Evolutionary conservation across 2,888 invertebrate species (phyloP), one percentile per base, ranked within the genome.

Genomic region (Belgica antarctica): DNA sequence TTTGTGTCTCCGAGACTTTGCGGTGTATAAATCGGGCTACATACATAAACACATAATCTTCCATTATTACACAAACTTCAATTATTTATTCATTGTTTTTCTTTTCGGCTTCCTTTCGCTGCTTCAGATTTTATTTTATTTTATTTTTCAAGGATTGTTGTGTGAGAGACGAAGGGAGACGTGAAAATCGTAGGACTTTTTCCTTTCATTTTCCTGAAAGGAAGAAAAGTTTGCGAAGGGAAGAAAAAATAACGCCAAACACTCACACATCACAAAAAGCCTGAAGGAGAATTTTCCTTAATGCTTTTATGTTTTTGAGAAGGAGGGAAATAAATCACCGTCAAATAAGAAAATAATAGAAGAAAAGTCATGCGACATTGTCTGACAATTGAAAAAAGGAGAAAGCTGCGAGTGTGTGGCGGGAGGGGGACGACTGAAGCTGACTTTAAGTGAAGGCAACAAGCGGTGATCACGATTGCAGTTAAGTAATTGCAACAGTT

Each of bases 71-170:
- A 59, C 41, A 22, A 34, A 34, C 68, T 69, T 69, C 68, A 69
- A 69, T 69, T 69, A 69, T 69, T 66, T 69, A 69, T 69, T 69
- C 68, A 69, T 69, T 69, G 57, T 57, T 66, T 52, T 62, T 36
- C 62, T 46, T 41, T 63, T 34, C 25, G n/a, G n/a, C n/a, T 25
- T 41, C 41, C 12, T 27, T 25, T 41, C 15, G 17, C 19, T n/a
- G 15, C 41, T 7, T 27, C 5, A 7, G 41, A 41, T 62, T 27
- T 61, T 24, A 27, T 27, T n/a, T 22, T 31, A 5, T 17, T 62
- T 27, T 31, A 27, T 15, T 62, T 62, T 8, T 25, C 17, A 19
- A 62, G 31, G 19, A 22, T 36, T 34, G n/a, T 62, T 62, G 62
- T 28, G 28, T 17, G 52, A 17, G 4, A 57, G 24, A 22, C 24